These are phyloP conservation scores for Mimachlamys varia DNA, from an alignment of 2,888 invertebrate genomes.

Conservation along the genomic window DNA sequence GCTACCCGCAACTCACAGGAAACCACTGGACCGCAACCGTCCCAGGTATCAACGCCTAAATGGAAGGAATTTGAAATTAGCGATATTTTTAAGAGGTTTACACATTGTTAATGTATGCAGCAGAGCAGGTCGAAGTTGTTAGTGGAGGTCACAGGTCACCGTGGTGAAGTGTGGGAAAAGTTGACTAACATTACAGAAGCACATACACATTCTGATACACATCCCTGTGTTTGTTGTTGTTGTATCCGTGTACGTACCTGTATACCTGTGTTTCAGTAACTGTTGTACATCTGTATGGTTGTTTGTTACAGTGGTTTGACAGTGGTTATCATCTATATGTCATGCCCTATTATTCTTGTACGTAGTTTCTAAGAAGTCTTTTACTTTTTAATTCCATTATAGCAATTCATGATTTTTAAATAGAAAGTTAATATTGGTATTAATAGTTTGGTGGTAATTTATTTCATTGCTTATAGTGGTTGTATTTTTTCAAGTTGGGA, in stretches of 20 bases:
- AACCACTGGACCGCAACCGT: not conserved
- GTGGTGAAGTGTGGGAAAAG: conserved; percentile 48
- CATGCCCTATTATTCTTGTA: not conserved
- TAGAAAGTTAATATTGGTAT: too few species aligned
- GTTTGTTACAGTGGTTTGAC: not conserved
- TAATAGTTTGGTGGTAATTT: too few species aligned
- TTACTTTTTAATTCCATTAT: not conserved
- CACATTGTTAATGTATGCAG: conserved; percentile 34
- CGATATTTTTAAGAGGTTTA: conserved; percentile 15
- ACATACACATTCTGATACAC: not conserved
- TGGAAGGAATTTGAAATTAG: conserved; percentile 31
- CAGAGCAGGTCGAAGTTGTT: conserved; percentile 28
- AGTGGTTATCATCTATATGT: too few species aligned
- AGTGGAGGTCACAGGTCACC: conserved; percentile 41
- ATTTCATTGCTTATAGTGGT: too few species aligned
- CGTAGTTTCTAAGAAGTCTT: too few species aligned
- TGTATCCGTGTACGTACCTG: not conserved
- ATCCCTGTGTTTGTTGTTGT: not conserved
- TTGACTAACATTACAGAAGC: not conserved
- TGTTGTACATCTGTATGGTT: not conserved
- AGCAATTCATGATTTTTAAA: too few species aligned
- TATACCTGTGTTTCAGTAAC: not conserved
- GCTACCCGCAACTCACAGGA: not conserved
- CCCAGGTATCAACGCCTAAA: conserved; percentile 9
- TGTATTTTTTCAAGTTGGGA: too few species aligned